Base-by-base conservation (phyloP, 2,888 invertebrate genomes). In the Caradrina clavipalpis region DNA sequence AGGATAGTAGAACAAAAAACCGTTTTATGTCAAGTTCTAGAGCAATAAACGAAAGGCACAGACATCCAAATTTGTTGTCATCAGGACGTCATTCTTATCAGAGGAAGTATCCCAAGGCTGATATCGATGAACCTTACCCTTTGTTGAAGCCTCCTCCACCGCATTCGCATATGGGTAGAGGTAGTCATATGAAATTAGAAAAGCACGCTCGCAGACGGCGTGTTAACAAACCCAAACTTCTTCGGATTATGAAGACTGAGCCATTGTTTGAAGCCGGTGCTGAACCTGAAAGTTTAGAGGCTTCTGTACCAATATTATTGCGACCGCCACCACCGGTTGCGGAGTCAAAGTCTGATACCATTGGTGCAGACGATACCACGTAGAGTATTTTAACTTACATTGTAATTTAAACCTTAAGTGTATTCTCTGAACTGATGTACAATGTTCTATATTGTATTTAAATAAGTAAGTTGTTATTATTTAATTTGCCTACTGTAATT, bases 121-220 rank as follows among this genome's bases (percentile, higher is more conserved):
- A 92, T 49, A 71, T 91, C 1, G 86, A 87, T 13, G 96, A 94
- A 73, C 96, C 96, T 2, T 94, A 96, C 76, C 95, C 95, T 17
- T 81, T 96, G 22, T 79, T 96, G 45, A 95, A 95, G 83, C 96
- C 96, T 45, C 96, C 96, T 53, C 93, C 95, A 7, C 90, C 89
- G 1, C 91, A 89, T n/a, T 83, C 77, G 7, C 73, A 87, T 21
- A 87, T 91, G 67, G 88, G 87, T 49, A 88, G 92, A 73, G 85
- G 85, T 51, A 82, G 81, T 47, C 87, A 87, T 64, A 86, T 86
- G 50, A 92, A 90, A 76, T 79, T 84, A 55, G 94, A 93, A 42
- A 92, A 90, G 69, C 86, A 88, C 61, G 87, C 83, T 54, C 90
- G 92, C 21, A 90, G 92, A 77, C 89, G 94, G 69, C 91, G 93